Percentiles rank a stretch among this genome's conserved stretches.
Evolutionary conservation across 2,888 invertebrate genomes (phyloP).

Genomic region (Rhaphigaster nebulosa): DNA sequence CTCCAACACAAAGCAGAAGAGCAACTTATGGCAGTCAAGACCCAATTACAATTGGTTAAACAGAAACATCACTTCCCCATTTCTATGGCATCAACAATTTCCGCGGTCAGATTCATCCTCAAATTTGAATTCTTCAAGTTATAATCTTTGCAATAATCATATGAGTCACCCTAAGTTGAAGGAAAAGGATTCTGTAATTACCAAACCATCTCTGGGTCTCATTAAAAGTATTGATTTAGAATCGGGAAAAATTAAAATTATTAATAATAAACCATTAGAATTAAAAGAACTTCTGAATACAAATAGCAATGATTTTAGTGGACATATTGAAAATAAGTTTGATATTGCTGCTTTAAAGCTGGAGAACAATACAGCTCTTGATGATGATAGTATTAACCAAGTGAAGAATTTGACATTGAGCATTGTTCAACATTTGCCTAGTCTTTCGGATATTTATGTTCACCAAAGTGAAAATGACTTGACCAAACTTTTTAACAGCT

Average conservation of each 20-base stretch:
- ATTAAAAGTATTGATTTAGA: background rate
- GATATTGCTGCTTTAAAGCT: no score
- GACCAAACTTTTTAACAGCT: constrained; percentile 11
- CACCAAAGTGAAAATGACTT: background rate
- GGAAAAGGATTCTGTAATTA: background rate
- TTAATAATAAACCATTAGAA: background rate
- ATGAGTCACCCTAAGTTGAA: background rate
- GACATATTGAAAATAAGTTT: background rate
- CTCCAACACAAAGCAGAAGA: background rate
- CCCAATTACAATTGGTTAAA: background rate
- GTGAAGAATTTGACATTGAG: background rate
- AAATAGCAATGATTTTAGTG: background rate
- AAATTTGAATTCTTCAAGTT: background rate
- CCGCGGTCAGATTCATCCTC: background rate
- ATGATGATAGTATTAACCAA: background rate
- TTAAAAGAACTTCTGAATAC: background rate
- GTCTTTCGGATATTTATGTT: background rate
- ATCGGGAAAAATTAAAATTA: background rate
- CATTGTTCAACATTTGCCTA: background rate
- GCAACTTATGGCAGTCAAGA: background rate
- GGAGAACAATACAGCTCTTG: background rate
- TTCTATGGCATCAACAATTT: background rate
- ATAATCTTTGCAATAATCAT: constrained; percentile 4
- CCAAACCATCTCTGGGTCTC: background rate
- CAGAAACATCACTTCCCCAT: background rate